phyloP scores from a whole-genome alignment of 1,140 invertebrate genomes.

The Ridgeia piscesae region DNA sequence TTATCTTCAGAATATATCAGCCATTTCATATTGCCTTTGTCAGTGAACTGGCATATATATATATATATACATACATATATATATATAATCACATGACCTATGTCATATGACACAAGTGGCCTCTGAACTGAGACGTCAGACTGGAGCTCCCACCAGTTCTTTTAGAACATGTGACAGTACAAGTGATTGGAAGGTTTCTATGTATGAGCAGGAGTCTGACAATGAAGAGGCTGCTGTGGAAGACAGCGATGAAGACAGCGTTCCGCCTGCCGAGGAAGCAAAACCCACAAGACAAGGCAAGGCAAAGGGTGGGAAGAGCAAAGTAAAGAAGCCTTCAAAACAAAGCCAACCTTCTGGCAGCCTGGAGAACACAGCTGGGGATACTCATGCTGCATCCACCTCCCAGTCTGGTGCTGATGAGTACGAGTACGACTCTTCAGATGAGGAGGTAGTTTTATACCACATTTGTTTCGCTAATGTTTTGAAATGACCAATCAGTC shows the following conservation, averaged over 20 bases:
- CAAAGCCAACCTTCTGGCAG: not conserved
- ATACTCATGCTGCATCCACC: constrained; percentile 20
- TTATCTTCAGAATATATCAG: too few species aligned
- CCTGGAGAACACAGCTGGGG: constrained; percentile 11
- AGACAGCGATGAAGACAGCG: constrained; percentile 26
- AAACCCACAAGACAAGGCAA: constrained; percentile 13
- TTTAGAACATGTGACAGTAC: not conserved
- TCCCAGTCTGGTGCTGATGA: constrained; percentile 61
- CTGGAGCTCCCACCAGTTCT: too few species aligned
- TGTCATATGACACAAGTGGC: too few species aligned
- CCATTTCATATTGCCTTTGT: too few species aligned
- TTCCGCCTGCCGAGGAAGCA: not conserved
- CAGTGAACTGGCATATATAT: too few species aligned
- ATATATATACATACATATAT: too few species aligned
- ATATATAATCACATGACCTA: too few species aligned
- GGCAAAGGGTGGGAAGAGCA: not conserved
- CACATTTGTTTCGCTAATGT: constrained; percentile 8
- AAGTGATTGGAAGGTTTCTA: not conserved
- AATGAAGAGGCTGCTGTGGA: not conserved
- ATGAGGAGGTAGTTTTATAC: constrained; percentile 75
- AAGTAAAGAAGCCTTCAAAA: constrained; percentile 8
- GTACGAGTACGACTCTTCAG: constrained; percentile 78
- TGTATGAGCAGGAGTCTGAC: not conserved
- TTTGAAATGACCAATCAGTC: not conserved
- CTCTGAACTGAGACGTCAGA: too few species aligned